Conservation (phyloP, 2,113 vertebrate genomes). For the Brachypodius melanocephalos region DNA sequence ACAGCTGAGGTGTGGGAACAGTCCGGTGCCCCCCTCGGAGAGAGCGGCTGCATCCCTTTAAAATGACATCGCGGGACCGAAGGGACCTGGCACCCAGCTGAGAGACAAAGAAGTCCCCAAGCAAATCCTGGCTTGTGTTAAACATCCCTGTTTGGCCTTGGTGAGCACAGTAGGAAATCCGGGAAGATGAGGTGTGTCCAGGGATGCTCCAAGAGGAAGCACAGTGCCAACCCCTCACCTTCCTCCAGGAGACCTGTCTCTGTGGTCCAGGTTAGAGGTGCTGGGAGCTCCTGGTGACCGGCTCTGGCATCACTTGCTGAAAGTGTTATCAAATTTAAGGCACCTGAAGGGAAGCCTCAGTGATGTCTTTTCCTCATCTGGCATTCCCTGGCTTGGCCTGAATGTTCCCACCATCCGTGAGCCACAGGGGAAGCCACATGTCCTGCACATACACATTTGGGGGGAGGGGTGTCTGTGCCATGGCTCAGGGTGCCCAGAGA, state of each 20-base stretch:
- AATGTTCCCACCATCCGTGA: accelerated
- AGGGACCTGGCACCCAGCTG: neutral
- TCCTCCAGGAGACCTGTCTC: neutral
- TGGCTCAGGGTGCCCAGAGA: neutral
- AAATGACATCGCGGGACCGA: accelerated
- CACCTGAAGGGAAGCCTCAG: neutral
- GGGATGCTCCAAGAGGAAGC: neutral
- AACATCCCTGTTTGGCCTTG: neutral
- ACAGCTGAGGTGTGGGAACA: neutral
- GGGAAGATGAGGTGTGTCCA: neutral
- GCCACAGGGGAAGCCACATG: accelerated
- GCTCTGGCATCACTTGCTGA: neutral
- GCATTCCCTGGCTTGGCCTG: no score
- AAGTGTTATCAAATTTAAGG: neutral
- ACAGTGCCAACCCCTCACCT: accelerated
- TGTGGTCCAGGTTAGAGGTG: neutral
- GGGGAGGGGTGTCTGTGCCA: no score
- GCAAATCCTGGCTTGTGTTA: neutral
- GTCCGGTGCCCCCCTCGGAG: accelerated
- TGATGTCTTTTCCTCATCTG: accelerated
- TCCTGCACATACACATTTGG: accelerated
- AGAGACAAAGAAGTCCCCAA: neutral
- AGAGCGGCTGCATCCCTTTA: neutral
- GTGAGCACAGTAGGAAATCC: neutral
- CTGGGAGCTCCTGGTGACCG: accelerated